These are phyloP conservation scores for Aphelenchoides besseyi DNA, from an alignment of 1,140 invertebrate genomes.

Conservation along the genomic window DNA sequence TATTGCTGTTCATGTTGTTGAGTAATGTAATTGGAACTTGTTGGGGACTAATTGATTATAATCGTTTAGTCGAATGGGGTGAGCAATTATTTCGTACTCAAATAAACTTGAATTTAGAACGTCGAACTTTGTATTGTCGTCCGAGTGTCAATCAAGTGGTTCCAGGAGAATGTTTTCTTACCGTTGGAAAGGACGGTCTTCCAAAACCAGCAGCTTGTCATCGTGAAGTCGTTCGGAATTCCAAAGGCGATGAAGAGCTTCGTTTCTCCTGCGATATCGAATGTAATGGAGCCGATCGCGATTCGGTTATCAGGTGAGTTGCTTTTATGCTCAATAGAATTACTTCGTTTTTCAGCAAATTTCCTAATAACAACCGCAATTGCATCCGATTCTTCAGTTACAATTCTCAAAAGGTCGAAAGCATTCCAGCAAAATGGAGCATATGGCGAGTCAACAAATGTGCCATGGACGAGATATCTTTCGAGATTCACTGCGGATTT, in stretches of 20 bases:
- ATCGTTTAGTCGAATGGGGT: neutral
- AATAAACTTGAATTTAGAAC: slow-evolving; percentile 3
- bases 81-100: neutral
- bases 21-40: too few species aligned
- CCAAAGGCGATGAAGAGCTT: neutral
- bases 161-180: slow-evolving; percentile 6
- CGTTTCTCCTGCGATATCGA: slow-evolving; percentile 13
- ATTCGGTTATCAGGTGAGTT: too few species aligned
- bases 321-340: too few species aligned
- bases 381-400: slow-evolving; percentile 18
- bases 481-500: slow-evolving; percentile 18
- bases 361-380: slow-evolving; percentile 11
- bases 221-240: slow-evolving; percentile 2
- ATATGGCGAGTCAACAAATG: slow-evolving; percentile 1
- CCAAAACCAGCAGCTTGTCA: slow-evolving; percentile 8
- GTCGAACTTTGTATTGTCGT: slow-evolving; percentile 16
- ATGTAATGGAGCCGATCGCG: neutral
- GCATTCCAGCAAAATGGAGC: neutral
- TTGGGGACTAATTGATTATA: too few species aligned
- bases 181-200: slow-evolving; percentile 18
- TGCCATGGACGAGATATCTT: slow-evolving; percentile 18
- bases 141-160: neutral
- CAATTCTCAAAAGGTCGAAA: neutral
- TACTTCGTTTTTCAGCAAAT: slow-evolving; percentile 17
- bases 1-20: too few species aligned